Base-by-base conservation (phyloP, 2,888 invertebrate species). In the Apodemia zela region DNA sequence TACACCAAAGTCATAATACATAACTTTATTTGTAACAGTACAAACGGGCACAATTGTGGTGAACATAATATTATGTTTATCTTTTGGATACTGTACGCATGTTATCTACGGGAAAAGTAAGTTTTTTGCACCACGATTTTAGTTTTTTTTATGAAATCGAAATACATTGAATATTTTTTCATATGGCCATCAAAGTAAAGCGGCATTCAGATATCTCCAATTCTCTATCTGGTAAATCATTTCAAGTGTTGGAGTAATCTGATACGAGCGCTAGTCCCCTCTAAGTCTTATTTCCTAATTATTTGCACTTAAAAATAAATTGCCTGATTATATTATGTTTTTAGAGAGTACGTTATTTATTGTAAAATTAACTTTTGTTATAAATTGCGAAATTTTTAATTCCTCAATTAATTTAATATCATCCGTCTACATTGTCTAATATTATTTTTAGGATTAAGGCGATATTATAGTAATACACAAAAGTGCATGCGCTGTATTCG, bases 1-100 rank as follows among this genome's bases (percentile, higher is more conserved):
- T 84, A 89, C 89, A 90, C 90, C 90, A 91, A 91, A 91, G 90
- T 90, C 89, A 87, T 89, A 85, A 86, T 89, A 84, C 80, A 82
- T 80, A 80, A 79, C 77, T 78, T 77, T 73, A 75, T 85, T 85
- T 83, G 42, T 84, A 82, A 86, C 88, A 90, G 90, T 91, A 91
- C 90, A 90, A 89, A 89, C 62, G 79, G 75, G 84, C 89, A 89
- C 89, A 87, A 88, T 87, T 78, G 71, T 78, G 71, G 76, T 57
- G 62, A 65, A 59, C 71, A 68, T 66, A 64, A 68, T 66, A 64
- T 21, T 61, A 45, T 63, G 63, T 65, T 57, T 54, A 58, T 59
- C 35, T 59, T 60, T 49, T 66, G 54, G 4, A 33, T 17, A 33
- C 45, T 58, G 45, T 45, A 49, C n/a, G 25, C 51, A 18, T 33